Evolutionary conservation across 2,888 invertebrate species (phyloP), one percentile per base, ranked within the genome.

Genomic region (Synergus umbraculus): DNA sequence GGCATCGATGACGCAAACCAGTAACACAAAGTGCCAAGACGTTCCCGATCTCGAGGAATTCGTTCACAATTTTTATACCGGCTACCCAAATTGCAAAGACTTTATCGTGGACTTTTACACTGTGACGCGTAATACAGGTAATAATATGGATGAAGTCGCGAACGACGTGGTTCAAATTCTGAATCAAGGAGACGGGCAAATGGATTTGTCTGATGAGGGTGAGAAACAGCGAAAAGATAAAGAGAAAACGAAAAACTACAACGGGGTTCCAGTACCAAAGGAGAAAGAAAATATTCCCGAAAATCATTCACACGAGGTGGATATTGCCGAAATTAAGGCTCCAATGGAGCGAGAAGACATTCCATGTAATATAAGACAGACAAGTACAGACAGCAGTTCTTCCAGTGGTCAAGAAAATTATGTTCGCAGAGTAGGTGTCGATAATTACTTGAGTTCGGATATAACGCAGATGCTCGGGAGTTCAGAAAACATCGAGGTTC

Each of bases 21-120:
- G 83, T 69, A 85, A 80, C 81, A 78, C 82, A 13, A 63, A 83
- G 8, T 89, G 90, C 77, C 90, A 91, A 78, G 90, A 90, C 18
- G 88, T 90, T 58, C 92, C 92, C 29, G 95, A 95, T 86, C 93
- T 95, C 73, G 95, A 95, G 81, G 95, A 95, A 88, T 95, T 95
- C 86, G 94, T 96, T 41, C 94, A 95, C 67, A 94, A 95, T 85
- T 96, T 96, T 91, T 96, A 96, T 90, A 94, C 94, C 13, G 96
- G 96, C 87, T 95, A 95, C 86, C 95, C 95, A 1, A 94, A 94
- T 83, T 95, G 95, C 86, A 94, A 95, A 79, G 95, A 96, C 80
- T 93, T 95, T 37, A 94, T 95, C 82, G 91, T 92, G 10, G 93
- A 93, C 84, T 92, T 92, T 83, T 92, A 92, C 81, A 92, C 91